Base-by-base conservation (phyloP, 1,140 invertebrate species). In the Sitodiplosis mosellana region DNA sequence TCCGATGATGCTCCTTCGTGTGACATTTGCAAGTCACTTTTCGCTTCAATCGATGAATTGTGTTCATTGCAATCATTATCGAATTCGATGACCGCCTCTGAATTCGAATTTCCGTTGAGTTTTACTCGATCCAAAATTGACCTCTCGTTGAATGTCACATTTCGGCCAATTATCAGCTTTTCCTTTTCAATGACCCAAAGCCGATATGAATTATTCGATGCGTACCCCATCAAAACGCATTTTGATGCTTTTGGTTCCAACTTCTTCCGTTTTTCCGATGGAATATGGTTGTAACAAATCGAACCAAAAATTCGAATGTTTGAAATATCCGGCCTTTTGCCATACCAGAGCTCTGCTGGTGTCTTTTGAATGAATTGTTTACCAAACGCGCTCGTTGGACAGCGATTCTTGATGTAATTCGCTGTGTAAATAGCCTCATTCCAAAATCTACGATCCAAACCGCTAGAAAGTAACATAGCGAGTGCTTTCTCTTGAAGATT, bases 301-400 rank as follows among this genome's bases (percentile, higher is more conserved):
- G 50, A 53, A 11, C 59, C 58, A 52, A 62, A 60, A 7, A 56
- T 52, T 42, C 52, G 48, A 21, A 63, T 36, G 17, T 54, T 54
- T 14, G 21, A 36, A 2, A 64, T 15, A 40, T 61, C 45, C 0
- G 56, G 54, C 48, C 58, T 56, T 20, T 43, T 52, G 1, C 53
- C 54, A 22, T 45, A 55, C 59, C 56, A 64, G 34, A 55, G 55
- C 48, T 64, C 57, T 34, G 46, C 54, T 10, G 59, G 59, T 45
- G 56, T 60, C 34, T 43, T 50, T 38, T 33, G 12, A 19, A 42
- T 21, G 1, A 38, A 11, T 18, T 46, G 36, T 38, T 45, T 51
- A 38, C 7, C 18, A 10, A 43, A 19, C 8, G 41, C 14, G 41
- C 44, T 42, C 33, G 50, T 51, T 36, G 49, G 48, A 33, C 55